Conservation (phyloP, 2,888 invertebrate genomes). For the Ectemnius lituratus region DNA sequence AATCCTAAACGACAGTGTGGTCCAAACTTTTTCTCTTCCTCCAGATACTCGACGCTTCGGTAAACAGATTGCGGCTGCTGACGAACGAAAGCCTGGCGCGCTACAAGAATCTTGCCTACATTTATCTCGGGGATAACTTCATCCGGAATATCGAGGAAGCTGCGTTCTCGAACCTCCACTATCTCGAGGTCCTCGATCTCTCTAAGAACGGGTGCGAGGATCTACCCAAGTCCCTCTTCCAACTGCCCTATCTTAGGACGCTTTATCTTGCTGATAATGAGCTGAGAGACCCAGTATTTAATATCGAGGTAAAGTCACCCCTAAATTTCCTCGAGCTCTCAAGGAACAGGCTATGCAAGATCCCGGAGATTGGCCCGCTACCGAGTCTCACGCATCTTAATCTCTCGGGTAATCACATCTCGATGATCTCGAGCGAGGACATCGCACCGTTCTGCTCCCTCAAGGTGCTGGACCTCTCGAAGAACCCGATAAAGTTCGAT, state of each 20-base stretch:
- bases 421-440: conserved; percentile 78
- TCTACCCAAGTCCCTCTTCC: conserved; percentile 80
- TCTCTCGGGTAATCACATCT: conserved; percentile 82
- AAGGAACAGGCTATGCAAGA: conserved; percentile 80
- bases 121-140: conserved; percentile 82
- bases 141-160: conserved; percentile 80
- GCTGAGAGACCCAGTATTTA: conserved; percentile 77
- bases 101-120: conserved; percentile 79
- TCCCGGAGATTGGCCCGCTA: conserved; percentile 82
- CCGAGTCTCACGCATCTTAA: conserved; percentile 82
- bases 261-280: conserved; percentile 81
- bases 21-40: conserved; percentile 52
- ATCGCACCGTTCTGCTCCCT: conserved; percentile 83
- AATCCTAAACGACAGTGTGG: not conserved
- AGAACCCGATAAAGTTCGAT: conserved; percentile 59
- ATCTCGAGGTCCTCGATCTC: conserved; percentile 80
- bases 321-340: conserved; percentile 82
- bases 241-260: conserved; percentile 82
- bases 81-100: conserved; percentile 78
- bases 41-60: conserved; percentile 81
- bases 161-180: conserved; percentile 79
- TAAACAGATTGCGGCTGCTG: conserved; percentile 80
- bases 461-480: conserved; percentile 79
- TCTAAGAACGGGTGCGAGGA: conserved; percentile 80
- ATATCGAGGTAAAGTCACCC: conserved; percentile 78